phyloP scores from a whole-genome alignment of 2,888 invertebrate genomes.

The Encarsia formosa region DNA sequence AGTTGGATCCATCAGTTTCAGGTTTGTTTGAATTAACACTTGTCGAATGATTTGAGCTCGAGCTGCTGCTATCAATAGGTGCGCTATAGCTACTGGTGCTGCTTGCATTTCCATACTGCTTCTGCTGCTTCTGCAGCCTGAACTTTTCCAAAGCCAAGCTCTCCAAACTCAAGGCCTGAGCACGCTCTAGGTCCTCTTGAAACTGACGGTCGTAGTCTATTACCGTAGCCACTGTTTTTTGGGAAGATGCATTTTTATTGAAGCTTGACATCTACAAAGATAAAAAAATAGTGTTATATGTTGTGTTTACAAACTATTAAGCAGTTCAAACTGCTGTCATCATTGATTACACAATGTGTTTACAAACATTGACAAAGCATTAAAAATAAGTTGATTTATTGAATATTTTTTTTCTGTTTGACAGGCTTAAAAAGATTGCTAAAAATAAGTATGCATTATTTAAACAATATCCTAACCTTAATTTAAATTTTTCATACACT shows the following conservation, averaged over 20 bases:
- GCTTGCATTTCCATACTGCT: slow-evolving; percentile 34
- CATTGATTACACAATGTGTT: neutral
- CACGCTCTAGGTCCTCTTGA: slow-evolving; percentile 81
- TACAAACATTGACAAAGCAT: too few relatives aligned
- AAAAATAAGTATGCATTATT: too few relatives aligned
- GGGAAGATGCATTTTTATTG: slow-evolving; percentile 40
- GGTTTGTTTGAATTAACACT: slow-evolving; percentile 27
- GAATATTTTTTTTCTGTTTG: too few relatives aligned
- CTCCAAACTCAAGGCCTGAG: slow-evolving; percentile 82
- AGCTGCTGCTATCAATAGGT: slow-evolving; percentile 9
- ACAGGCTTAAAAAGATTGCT: too few relatives aligned
- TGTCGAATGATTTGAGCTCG: slow-evolving; percentile 13
- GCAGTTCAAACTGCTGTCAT: neutral
- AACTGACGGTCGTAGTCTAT: slow-evolving; percentile 76
- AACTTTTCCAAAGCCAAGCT: slow-evolving; percentile 80
- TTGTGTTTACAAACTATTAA: neutral
- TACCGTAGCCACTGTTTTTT: slow-evolving; percentile 38
- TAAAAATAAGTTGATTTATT: too few relatives aligned
- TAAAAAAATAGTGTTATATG: neutral
- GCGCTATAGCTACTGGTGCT: slow-evolving; percentile 12
- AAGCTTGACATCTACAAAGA: slow-evolving; percentile 46
- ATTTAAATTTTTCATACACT: too few relatives aligned
- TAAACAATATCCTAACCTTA: too few relatives aligned
- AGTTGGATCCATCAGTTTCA: slow-evolving; percentile 37
- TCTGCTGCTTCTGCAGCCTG: slow-evolving; percentile 62